phyloP scores from a whole-genome alignment of 2,113 vertebrate species.

The Glaucidium brasilianum region DNA sequence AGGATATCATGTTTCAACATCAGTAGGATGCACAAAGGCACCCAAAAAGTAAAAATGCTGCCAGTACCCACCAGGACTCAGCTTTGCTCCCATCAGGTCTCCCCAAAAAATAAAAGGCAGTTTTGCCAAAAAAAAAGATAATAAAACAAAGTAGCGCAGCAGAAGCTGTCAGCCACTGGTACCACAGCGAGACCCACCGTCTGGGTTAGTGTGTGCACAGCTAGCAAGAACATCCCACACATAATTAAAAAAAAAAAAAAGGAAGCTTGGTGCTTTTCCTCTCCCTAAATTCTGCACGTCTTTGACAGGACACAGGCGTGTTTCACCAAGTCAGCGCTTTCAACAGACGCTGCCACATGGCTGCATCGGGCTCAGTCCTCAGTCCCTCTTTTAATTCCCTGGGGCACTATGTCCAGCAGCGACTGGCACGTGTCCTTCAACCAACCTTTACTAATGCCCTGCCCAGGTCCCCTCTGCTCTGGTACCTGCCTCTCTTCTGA shows the following conservation, averaged over 20 bases:
- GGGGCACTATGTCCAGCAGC: accelerated
- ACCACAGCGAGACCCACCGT: accelerated
- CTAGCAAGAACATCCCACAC: not conserved
- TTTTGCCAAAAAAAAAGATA: not conserved
- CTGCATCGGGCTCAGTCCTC: not conserved
- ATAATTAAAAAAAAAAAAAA: not conserved
- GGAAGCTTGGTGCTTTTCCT: not conserved
- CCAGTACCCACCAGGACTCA: not conserved
- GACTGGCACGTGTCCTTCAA: accelerated
- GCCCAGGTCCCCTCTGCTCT: not conserved
- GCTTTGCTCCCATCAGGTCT: not conserved
- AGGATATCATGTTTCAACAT: not conserved
- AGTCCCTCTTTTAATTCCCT: not conserved
- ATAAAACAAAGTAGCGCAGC: not conserved
- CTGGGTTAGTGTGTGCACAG: accelerated
- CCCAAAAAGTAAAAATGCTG: not conserved
- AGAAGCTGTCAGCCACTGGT: accelerated
- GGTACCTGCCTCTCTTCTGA: not conserved
- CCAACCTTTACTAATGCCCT: not conserved
- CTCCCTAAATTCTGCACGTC: not conserved
- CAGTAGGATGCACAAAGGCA: not conserved
- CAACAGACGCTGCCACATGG: accelerated
- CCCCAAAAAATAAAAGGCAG: not conserved
- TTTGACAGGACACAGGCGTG: accelerated
- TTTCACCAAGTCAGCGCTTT: not conserved